A percentile compares a stretch with the other conserved stretches of the same genome.
These are phyloP conservation scores for Drosophila takahashii DNA, from an alignment of 1,140 invertebrate genomes.

Conservation along the genomic window DNA sequence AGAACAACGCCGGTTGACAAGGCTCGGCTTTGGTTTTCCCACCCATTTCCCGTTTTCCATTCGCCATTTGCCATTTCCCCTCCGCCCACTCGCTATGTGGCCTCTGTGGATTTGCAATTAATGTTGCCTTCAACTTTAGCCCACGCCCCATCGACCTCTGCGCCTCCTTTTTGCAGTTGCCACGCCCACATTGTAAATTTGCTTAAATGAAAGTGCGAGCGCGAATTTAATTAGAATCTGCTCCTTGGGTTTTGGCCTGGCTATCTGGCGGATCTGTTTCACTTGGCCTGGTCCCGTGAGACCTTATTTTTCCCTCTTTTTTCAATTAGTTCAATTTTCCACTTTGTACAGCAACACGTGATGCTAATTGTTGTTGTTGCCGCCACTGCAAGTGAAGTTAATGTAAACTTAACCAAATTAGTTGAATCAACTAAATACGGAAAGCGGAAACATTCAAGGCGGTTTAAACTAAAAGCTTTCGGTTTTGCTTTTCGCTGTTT, in stretches of 20 bases:
- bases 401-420: constrained; percentile 60
- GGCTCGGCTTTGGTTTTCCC: constrained; percentile 37
- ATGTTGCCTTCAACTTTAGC: constrained; percentile 81
- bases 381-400: constrained; percentile 42
- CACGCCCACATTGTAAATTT: constrained; percentile 65
- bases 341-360: constrained; percentile 57
- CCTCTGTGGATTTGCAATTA: constrained; percentile 79
- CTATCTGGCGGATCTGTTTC: constrained; percentile 57
- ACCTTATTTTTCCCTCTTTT: constrained; percentile 8
- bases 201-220: constrained; percentile 80
- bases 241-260: constrained; percentile 38
- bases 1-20: constrained; percentile 56
- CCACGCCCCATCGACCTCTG: constrained; percentile 7
- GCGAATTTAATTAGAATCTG: constrained; percentile 79
- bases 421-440: constrained; percentile 49
- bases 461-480: neutral
- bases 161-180: constrained; percentile 14
- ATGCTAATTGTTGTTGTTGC: constrained; percentile 39
- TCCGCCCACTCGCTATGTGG: constrained; percentile 14
- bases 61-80: too few species aligned
- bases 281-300: constrained; percentile 5
- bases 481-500: neutral
- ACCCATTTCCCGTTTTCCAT: neutral
- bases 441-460: neutral
- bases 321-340: constrained; percentile 52